Base-by-base conservation (phyloP, 1,140 invertebrate species). In the Bicyclus anynana region DNA sequence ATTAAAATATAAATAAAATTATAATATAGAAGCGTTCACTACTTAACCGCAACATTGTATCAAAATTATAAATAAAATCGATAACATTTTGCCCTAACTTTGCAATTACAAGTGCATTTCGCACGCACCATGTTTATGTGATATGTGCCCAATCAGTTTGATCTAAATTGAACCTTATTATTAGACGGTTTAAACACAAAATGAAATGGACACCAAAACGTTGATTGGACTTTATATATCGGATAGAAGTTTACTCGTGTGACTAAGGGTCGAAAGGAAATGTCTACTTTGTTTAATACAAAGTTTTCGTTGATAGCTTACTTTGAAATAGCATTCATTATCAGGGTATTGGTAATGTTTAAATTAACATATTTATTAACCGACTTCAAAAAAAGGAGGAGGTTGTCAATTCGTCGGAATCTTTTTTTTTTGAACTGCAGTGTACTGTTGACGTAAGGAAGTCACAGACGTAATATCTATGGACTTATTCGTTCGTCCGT, bases 1-100 rank as follows among this genome's bases (percentile, higher is more conserved):
- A n/a, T n/a, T n/a, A n/a, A n/a, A n/a, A n/a, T n/a, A n/a, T n/a
- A n/a, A n/a, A n/a, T n/a, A 7, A 9, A 2, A 17, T 13, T 21
- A 38, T 40, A 38, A 23, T 23, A 23, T 23, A 23, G 23, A 23
- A 7, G 23, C 18, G n/a, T 48, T 21, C 9, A 17, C 44, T 18
- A 6, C 54, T 35, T 51, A 51, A 51, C 10, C n/a, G 37, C 55
- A 58, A 58, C 55, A 44, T 17, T 13, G 27, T 46, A 21, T 10
- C 10, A 27, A 59, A 16, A 59, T 16, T 40, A 21, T 26, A 16
- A 47, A 27, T 16, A 18, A 7, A 46, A 38, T 42, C 27, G 58
- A 60, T 60, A 60, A 60, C 58, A 60, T 60, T 53, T 37, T 50
- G 58, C 33, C 58, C 58, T 50, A 47, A 29, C 20, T 37, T 47